Base-by-base conservation (phyloP, 2,888 invertebrate genomes). In the Trissoscelio sp. region DNA sequence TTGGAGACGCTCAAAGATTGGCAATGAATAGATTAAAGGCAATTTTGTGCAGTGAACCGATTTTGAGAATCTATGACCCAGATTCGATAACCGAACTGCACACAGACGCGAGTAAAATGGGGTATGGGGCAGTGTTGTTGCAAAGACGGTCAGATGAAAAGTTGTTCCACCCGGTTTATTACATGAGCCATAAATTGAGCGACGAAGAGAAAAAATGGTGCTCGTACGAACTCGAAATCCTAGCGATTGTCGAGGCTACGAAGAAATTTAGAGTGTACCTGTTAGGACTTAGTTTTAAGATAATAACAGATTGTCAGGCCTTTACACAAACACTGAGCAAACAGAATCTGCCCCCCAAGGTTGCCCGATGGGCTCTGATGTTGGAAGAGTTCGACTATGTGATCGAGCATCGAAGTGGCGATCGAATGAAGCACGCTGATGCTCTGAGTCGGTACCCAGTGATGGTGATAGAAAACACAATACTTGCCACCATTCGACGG, bases 381-480 rank as follows among this genome's bases (percentile, higher is more conserved):
- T 24, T 46, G 0, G 46, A 62, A 34, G 22, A 48, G n/a, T 48
- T 48, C 7, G 22, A 48, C 7, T 48, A 48, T 6, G 22, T 22
- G 22, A n/a, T 48, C 16, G 44, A 18, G 9, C 16, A 44, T 11
- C 1, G 44, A 9, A 44, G 44, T 12, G 44, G 44, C 3, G 37
- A 16, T 4, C 7, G 57, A 1, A 44, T 16, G 57, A 42, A 34
- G 57, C 64, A 79, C 24, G 75, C 62, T 9, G 79, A 82, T 14
- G 75, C 79, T 5, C 60, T 79, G 0, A 75, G 82, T 34, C 79
- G 75, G 2, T 53, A 58, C 24, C 75, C 82, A 0, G 80, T 80
- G 7, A 77, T 73, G 67, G 11, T 48, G 0, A 28, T 80, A 31
- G 53, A 58, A 14, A 66, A 81, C 20, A 79, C 24, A n/a, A 16